Evolutionary conservation across 2,888 invertebrate genomes (phyloP).

Genomic region (Siphlonurus alternatus): DNA sequence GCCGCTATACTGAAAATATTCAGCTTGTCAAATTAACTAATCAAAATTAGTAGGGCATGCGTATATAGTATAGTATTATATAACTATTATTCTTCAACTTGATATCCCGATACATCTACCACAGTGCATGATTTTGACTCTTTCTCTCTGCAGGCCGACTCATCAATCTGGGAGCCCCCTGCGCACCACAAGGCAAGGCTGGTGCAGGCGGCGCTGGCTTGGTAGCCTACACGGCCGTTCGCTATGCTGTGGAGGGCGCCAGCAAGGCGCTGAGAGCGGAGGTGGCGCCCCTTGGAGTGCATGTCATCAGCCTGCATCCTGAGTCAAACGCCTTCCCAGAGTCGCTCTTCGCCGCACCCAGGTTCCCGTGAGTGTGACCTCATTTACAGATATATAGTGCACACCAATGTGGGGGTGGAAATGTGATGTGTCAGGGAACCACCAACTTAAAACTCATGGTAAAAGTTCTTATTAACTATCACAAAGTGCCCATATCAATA

Average conservation of each 20-base stretch:
- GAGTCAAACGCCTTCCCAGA: conserved; percentile 41
- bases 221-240: conserved; percentile 32
- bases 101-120: no score
- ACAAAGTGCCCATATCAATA: no score
- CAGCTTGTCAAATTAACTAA: neutral
- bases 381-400: no score
- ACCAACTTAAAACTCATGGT: no score
- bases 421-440: no score
- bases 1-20: neutral
- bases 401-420: no score
- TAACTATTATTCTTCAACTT: no score
- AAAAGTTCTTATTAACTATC: no score
- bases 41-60: neutral
- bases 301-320: conserved; percentile 58
- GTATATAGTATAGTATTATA: no score
- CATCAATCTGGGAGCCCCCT: conserved; percentile 43
- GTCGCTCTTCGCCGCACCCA: conserved; percentile 47
- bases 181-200: conserved; percentile 2
- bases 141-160: conserved; percentile 39
- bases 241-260: conserved; percentile 66
- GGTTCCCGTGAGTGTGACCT: conserved; percentile 17
- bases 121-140: no score
- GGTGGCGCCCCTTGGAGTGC: conserved; percentile 48
- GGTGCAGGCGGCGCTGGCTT: conserved; percentile 17
- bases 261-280: conserved; percentile 53